Conservation (phyloP, 2,113 vertebrate species). For the Etheostoma cragini region DNA sequence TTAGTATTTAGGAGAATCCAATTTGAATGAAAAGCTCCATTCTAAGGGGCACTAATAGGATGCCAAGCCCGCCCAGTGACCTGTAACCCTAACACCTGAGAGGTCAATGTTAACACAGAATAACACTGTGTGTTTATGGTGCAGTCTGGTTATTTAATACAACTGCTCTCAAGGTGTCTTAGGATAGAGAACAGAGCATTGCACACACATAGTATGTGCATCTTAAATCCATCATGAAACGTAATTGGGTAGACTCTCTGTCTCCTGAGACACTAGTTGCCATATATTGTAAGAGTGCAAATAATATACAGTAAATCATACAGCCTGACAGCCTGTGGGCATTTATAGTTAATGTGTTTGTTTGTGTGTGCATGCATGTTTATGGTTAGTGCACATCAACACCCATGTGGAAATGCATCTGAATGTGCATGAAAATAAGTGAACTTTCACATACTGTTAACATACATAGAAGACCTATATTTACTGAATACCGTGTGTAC, state of each 20-base stretch:
- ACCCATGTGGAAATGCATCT: slow-evolving; percentile 6
- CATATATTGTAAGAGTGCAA: slow-evolving; percentile 6
- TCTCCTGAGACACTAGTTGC: slow-evolving; percentile 15
- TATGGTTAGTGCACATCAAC: not conserved
- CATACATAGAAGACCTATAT: not conserved
- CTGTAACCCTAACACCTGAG: slow-evolving; percentile 73
- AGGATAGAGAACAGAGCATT: slow-evolving; percentile 61
- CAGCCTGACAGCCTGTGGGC: slow-evolving; percentile 15
- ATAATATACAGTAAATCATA: slow-evolving; percentile 1
- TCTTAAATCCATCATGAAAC: slow-evolving; percentile 1
- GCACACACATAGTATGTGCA: not conserved
- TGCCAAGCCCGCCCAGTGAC: slow-evolving; percentile 47
- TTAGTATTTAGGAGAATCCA: slow-evolving; percentile 14
- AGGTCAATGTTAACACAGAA: slow-evolving; percentile 62
- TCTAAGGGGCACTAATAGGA: slow-evolving; percentile 48
- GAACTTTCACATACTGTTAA: not conserved
- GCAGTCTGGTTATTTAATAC: slow-evolving; percentile 52
- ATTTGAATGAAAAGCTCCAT: slow-evolving; percentile 62
- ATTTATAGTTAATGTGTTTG: slow-evolving; percentile 7
- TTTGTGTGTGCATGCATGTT: slow-evolving; percentile 11
- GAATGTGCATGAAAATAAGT: not conserved
- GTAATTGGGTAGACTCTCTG: slow-evolving; percentile 21
- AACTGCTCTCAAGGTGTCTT: slow-evolving; percentile 62
- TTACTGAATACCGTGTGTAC: no score
- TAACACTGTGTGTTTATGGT: slow-evolving; percentile 59